These are phyloP conservation scores for Aricia agestis DNA, from an alignment of 1,140 invertebrate genomes.

Conservation along the genomic window DNA sequence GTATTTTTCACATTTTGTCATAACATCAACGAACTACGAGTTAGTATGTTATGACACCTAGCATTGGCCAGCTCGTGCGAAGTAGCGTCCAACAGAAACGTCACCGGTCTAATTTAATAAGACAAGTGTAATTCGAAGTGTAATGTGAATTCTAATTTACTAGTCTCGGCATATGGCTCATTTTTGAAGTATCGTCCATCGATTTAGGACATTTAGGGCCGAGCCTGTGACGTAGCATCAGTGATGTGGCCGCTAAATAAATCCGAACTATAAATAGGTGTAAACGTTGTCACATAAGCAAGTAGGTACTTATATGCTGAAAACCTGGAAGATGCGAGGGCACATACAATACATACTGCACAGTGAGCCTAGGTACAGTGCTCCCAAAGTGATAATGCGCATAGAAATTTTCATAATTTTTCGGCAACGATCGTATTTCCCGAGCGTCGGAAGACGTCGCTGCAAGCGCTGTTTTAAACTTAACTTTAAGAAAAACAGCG, in stretches of 20 bases:
- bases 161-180: neutral
- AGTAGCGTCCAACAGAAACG: constrained; percentile 30
- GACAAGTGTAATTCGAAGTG: neutral
- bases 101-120: constrained; percentile 14
- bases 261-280: neutral
- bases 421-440: too few relatives aligned
- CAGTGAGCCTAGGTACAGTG: too few relatives aligned
- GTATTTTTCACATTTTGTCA: neutral
- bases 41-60: constrained; percentile 19
- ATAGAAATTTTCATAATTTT: too few relatives aligned
- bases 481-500: too few relatives aligned
- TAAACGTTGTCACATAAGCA: constrained; percentile 1
- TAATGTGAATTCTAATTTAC: neutral
- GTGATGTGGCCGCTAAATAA: constrained; percentile 13
- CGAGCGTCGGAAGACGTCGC: too few relatives aligned
- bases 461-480: too few relatives aligned
- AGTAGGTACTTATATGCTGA: neutral
- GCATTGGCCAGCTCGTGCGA: constrained; percentile 28
- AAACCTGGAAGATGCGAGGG: neutral
- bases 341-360: too few relatives aligned
- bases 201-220: neutral
- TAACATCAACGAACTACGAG: neutral
- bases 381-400: too few relatives aligned
- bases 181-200: neutral
- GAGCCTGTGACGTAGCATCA: neutral